phyloP scores from a whole-genome alignment of 1,140 invertebrate species.

The Trichonephila clavipes region DNA sequence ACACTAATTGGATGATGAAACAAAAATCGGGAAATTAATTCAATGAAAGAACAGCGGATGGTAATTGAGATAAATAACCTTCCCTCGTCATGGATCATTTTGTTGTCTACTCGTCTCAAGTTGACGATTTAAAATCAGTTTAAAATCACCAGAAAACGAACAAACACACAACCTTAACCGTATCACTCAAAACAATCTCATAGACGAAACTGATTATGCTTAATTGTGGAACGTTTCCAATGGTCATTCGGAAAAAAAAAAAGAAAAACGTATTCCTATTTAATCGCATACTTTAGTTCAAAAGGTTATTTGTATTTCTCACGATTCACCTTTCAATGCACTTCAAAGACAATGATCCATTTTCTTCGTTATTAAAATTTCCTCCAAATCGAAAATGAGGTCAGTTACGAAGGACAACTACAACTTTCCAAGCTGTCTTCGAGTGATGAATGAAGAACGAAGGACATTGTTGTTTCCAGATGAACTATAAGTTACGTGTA shows the following conservation, averaged over 20 bases:
- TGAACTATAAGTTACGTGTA: neutral
- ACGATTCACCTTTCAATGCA: slow-evolving; percentile 9
- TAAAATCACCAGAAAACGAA: neutral
- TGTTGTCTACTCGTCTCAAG: neutral
- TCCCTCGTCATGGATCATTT: neutral
- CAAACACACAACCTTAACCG: neutral
- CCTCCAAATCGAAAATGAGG: neutral
- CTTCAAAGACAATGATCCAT: slow-evolving; percentile 39
- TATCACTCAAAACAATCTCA: neutral
- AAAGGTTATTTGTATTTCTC: slow-evolving; percentile 11
- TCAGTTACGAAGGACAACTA: slow-evolving; percentile 10
- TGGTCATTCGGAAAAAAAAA: neutral
- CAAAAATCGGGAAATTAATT: neutral
- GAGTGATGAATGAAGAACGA: neutral
- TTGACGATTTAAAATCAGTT: neutral
- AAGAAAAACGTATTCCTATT: neutral
- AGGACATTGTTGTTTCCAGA: neutral
- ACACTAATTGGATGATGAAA: too few relatives aligned
- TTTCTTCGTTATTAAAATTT: slow-evolving; percentile 19
- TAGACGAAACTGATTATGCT: neutral
- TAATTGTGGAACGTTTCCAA: neutral
- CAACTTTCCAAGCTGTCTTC: neutral
- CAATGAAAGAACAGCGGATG: neutral
- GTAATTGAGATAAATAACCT: neutral
- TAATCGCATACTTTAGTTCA: neutral